Base-by-base conservation (phyloP, 1,140 invertebrate species). In the Drosophila pallidifrons region DNA sequence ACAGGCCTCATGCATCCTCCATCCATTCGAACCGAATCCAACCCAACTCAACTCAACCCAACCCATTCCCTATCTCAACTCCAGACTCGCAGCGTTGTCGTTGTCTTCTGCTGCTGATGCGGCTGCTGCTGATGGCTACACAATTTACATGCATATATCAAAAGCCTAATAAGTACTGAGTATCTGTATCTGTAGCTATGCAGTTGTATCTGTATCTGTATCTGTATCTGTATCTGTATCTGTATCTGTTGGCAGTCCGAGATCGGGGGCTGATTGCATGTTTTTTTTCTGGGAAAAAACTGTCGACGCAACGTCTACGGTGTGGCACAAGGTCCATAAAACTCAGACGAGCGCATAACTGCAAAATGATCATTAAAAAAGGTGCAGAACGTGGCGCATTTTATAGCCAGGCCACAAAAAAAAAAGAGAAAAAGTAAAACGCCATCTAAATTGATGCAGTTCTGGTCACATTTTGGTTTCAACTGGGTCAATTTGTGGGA, bases 271-370 rank as follows among this genome's bases (percentile, higher is more conserved):
- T 81, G 55, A 54, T 60, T 78, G 81, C 68, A 71, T 83, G 80
- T 82, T 78, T 81, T 88, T 80, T 85, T 89, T 89, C 85, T 89
- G 75, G 72, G 85, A 89, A 89, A 87, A 88, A 85, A 90, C 54
- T 89, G 85, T 89, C 85, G 85, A 89, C 85, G 81, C 86, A 85
- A 85, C 75, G 85, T 89, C 85, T 89, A 85, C 85, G 81, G 64
- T 75, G 85, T 75, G 63, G 72, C 70, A 58, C 65, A 71, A 71
- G 38, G 49, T 75, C 77, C 66, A 87, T 87, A 89, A 89, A 89
- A 89, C 60, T 68, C 85, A 78, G 77, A 52, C 83, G 66, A 83
- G 80, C 77, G 83, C 77, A 87, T 87, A 83, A 83, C 87, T 81
- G 83, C 73, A 87, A 87, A 87, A 88, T 78, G 70, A 81, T 79